phyloP scores from a whole-genome alignment of 2,888 invertebrate genomes.

The Lysandra coridon region DNA sequence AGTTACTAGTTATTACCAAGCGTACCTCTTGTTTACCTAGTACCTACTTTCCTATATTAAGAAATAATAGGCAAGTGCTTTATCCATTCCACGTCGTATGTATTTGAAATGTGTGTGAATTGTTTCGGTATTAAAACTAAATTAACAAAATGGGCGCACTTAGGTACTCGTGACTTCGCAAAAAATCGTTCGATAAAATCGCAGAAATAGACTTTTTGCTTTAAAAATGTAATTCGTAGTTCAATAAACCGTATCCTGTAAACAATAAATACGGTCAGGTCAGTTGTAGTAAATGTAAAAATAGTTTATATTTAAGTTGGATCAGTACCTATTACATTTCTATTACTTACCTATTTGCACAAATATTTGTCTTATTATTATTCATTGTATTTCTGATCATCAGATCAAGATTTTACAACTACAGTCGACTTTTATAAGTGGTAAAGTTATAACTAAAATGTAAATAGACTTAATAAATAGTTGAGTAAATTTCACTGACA shows the following conservation, averaged over 20 bases:
- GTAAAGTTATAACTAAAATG: not conserved
- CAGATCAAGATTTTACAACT: slow-evolving; percentile 12
- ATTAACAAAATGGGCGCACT: not conserved
- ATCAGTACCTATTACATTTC: not conserved
- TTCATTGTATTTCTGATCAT: not conserved
- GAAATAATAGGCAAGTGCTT: not conserved
- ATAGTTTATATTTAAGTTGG: not conserved
- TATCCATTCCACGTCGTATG: slow-evolving; percentile 27
- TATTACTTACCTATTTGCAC: not conserved
- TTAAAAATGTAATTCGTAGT: slow-evolving; percentile 2
- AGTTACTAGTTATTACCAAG: not conserved
- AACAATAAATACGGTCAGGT: not conserved
- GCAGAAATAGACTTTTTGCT: not conserved
- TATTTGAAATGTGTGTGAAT: slow-evolving; percentile 1
- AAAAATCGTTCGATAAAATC: not conserved
- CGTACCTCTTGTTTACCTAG: not conserved
- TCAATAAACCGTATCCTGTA: not conserved
- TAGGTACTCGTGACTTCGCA: not conserved
- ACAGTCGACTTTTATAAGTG: not conserved
- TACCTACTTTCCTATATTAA: not conserved
- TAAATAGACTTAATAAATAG: not conserved
- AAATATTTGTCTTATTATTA: not conserved
- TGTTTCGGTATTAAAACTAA: not conserved
- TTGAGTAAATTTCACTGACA: not conserved
- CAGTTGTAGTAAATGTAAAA: not conserved